Percentiles rank a stretch among this genome's conserved stretches.
These are phyloP conservation scores for Clinocottus analis DNA, from an alignment of 2,113 vertebrate species.

Conservation along the genomic window DNA sequence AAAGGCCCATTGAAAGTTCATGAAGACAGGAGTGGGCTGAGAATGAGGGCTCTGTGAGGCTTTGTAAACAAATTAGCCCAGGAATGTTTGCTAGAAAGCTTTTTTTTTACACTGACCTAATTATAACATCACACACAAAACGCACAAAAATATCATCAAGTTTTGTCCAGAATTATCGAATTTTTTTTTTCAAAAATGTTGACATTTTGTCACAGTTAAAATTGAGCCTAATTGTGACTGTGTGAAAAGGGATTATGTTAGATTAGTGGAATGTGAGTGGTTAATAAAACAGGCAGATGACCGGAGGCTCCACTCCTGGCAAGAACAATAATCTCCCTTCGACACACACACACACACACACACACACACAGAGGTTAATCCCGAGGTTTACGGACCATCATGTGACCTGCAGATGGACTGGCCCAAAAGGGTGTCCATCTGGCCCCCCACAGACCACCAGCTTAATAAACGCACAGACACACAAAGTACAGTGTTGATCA, in stretches of 20 bases:
- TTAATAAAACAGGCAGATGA: constrained; percentile 83
- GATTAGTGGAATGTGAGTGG: constrained; percentile 83
- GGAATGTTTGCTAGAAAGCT: constrained; percentile 34
- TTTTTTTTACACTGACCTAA: constrained; percentile 22
- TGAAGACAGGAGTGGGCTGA: background rate
- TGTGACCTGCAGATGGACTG: constrained; percentile 81
- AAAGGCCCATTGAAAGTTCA: constrained; percentile 36
- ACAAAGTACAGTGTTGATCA: constrained; percentile 6
- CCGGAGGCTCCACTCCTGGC: constrained; percentile 65
- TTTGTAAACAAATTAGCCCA: constrained; percentile 58
- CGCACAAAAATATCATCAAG: background rate
- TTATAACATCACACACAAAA: constrained; percentile 20
- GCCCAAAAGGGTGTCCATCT: constrained; percentile 81
- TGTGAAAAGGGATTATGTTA: constrained; percentile 80
- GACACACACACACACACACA: constrained; percentile 38
- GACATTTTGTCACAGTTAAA: constrained; percentile 56
- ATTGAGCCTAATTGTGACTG: constrained; percentile 75
- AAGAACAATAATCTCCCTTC: constrained; percentile 66
- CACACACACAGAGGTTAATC: constrained; percentile 76
- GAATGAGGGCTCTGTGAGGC: constrained; percentile 29
- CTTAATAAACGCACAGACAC: constrained; percentile 23
- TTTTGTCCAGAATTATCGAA: background rate
- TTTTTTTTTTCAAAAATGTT: constrained; percentile 40
- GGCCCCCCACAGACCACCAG: constrained; percentile 65
- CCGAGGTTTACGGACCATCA: constrained; percentile 78